Conservation (phyloP, 2,888 invertebrate species). For the Melitaea athalia region DNA sequence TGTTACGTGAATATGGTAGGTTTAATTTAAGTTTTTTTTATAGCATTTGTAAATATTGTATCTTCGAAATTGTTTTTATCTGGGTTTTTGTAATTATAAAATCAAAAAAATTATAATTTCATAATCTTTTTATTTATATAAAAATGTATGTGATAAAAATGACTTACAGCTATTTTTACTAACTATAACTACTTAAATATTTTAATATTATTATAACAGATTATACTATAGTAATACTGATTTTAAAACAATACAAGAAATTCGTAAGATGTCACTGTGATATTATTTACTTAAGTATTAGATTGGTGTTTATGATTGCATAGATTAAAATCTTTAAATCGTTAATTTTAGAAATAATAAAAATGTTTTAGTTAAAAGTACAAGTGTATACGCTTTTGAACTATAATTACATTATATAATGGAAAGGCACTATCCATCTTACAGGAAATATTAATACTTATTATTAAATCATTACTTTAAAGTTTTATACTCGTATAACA, state of each 20-base stretch:
- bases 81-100: too few species aligned
- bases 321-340: conserved; percentile 1
- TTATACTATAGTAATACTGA: conserved; percentile 36
- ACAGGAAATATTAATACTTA: conserved; percentile 44
- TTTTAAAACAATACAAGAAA: conserved; percentile 45
- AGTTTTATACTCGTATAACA: background rate
- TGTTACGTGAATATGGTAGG: background rate
- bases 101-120: conserved; percentile 25
- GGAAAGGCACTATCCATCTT: conserved; percentile 79
- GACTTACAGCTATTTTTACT: conserved; percentile 61
- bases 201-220: conserved; percentile 49
- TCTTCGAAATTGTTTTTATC: too few species aligned
- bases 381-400: conserved; percentile 29
- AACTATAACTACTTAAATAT: conserved; percentile 63
- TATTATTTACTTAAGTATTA: conserved; percentile 7
- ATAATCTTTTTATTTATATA: conserved; percentile 59
- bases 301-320: conserved; percentile 11
- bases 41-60: background rate
- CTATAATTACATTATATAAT: conserved; percentile 35
- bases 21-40: background rate
- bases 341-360: conserved; percentile 15
- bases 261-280: conserved; percentile 49
- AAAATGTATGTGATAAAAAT: conserved; percentile 69
- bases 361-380: conserved; percentile 19
- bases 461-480: conserved; percentile 2